Base-by-base conservation (phyloP, 2,797 vertebrate species). In the Scomberomorus guttatus region DNA sequence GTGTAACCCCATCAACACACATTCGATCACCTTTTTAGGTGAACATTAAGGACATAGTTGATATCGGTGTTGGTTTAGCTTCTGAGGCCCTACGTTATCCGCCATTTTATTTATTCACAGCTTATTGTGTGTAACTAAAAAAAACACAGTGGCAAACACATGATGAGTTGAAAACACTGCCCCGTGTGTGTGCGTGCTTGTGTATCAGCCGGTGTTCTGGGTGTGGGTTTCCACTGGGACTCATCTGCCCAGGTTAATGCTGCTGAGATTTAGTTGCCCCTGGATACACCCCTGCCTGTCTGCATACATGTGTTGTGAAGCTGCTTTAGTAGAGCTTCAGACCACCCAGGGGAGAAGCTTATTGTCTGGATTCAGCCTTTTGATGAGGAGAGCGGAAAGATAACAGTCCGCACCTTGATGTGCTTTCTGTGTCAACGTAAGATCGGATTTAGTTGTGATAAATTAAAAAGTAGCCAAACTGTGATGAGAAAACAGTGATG, bases 241-340 rank as follows among this genome's bases (percentile, higher is more conserved):
- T 82, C 87, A 86, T 87, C 87, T 84, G 80, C 73, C 79, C 72
- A 75, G 79, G 87, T 85, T 79, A 90, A 83, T 79, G 81, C 93
- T 77, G 72, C 58, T 78, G 90, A 92, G 91, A 90, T 87, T 92
- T 85, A 79, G 94, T 95, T 93, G 90, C 90, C 91, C 93, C 77
- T 92, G 92, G 94, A 93, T 90, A 95, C 92, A 84, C 89, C 70
- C 82, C 71, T 75, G 63, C 74, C 84, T 84, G 82, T 80, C 84
- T 89, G 85, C 88, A 93, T 85, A 77, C 82, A 81, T 93, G 87
- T 86, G 93, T 92, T 90, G 91, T 87, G 86, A 85, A 86, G 92
- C 85, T 63, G 75, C 83, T 86, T 77, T 37, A 78, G 82, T 24
- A 34, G 68, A 44, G 71, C 80, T 67, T 63, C 86, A 71, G 75